Evolutionary conservation across 2,113 vertebrate genomes (phyloP).

Genomic region (Micromys minutus): DNA sequence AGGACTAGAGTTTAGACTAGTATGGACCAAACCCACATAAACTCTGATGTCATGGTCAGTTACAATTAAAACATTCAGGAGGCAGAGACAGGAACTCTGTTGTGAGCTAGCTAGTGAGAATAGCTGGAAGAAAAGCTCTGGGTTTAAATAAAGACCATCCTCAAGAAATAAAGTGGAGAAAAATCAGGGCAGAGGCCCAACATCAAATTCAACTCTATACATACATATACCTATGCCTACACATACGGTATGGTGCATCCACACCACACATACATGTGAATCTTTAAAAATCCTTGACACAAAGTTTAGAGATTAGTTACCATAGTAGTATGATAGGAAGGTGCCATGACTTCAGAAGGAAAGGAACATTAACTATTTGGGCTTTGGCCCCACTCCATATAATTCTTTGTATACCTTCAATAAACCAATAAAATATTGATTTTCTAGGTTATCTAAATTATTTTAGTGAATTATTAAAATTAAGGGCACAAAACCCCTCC

Average conservation of each 20-base stretch:
- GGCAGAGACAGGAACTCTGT: too few relatives aligned
- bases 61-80: not conserved
- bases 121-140: not conserved
- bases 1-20: not conserved
- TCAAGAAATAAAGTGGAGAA: not conserved
- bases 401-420: not conserved
- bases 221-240: not conserved
- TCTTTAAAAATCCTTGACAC: not conserved
- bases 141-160: too few relatives aligned
- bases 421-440: not conserved
- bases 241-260: not conserved
- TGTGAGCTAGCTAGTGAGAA: too few relatives aligned
- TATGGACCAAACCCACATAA: not conserved
- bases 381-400: not conserved
- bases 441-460: not conserved
- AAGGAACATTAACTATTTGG: not conserved
- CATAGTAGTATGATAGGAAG: not conserved
- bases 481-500: not conserved
- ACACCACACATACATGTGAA: not conserved
- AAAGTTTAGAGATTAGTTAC: not conserved
- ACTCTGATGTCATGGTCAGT: not conserved
- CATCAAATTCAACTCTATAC: not conserved
- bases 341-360: not conserved
- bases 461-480: not conserved
- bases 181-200: not conserved